Evolutionary conservation across 2,888 invertebrate species (phyloP), one percentile per base, ranked within the genome.

Genomic region (Pemphredon lugubris): DNA sequence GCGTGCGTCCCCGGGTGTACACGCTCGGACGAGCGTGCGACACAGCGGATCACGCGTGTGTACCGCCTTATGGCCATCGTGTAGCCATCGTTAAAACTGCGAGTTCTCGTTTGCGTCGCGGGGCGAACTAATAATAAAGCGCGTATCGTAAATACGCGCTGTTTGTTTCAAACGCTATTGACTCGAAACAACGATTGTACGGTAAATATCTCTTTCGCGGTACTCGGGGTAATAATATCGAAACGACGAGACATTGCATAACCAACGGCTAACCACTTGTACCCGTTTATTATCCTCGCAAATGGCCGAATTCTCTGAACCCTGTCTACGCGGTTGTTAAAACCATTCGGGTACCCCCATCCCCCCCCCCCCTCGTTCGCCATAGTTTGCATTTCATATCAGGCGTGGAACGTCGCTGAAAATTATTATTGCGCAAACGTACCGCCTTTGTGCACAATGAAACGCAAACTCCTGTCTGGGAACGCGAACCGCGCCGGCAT

Each of bases 381-480:
- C 18, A 40, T 55, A 37, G 39, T 60, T 60, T 39, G 37, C 37
- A 39, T 60, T 55, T 67, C 68, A 32, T 30, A 6, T 51, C 37
- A 32, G 40, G 18, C 16, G 14, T 44, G 51, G 48, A 40, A 44
- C 55, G 11, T 54, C 45, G 13, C 2, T 32, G 51, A 61, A 58
- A 73, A 73, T 76, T 60, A 59, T 65, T 65, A 61, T 61, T 50
- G 16, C 57, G 47, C 18, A 47, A 57, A 63, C 58, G 14, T 13
- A 44, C 16, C 14, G 14, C 45, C 32, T 48, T 20, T 14, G 26
- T 39, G 26, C 13, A 2, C 34, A n/a, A 34, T 21, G 26, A 48
- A 34, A 58, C 21, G 44, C 37, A 16, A 54, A 63, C n/a, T 30
- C 5, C 26, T 11, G 14, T 39, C 21, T 20, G n/a, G 30, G 69